Evolutionary conservation across 53 echinoderm and acorn worm species (phyloP), one percentile per base, ranked within the genome.

Genomic region (Henricia sp.): DNA sequence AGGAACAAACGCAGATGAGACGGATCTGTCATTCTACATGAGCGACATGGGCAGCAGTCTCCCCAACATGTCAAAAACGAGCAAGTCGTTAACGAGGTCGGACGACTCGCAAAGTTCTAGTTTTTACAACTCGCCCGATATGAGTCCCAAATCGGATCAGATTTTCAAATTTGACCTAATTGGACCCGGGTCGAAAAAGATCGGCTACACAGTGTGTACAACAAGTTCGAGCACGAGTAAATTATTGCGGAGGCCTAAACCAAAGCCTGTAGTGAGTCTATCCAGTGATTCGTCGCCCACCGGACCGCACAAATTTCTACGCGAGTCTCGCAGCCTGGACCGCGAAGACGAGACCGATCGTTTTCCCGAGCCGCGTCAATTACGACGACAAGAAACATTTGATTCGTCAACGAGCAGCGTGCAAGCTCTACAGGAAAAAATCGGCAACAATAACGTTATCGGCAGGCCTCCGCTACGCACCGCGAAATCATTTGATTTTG

Each of bases 351-450:
- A 77, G 36, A 77, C 60, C 8, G 77, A 77, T 44, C 60, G 77
- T 14, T 77, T 77, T 59, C 77, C 77, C 19, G 77, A 77, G 34
- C 77, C 77, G 19, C 55, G 74, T 2, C 74, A 42, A 29, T 53
- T 77, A 42, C 58, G 38, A 27, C 77, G 77, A 8, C 77, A 77
- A 43, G 77, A 77, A 29, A 77, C 77, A 0, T 77, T 77, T 59
- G 77, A 77, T 59, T 77, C 77, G 40, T 77, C 77, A 9, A 38
- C 77, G n/a, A 77, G 77, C 41, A 77, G 77, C 21, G 77, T 77
- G 39, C 77, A 77, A 59, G 77, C 77, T 17, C 77, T 77, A 16
- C 77, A 77, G 33, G 77, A 70, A 27, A 70, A 77, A 59, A 77
- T 40, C 20, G n/a, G n/a, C n/a, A 77, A 54, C 59, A 77, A 77